These are phyloP conservation scores for Hydrolagus colliei DNA, from an alignment of 2,797 vertebrate genomes.

Conservation along the genomic window DNA sequence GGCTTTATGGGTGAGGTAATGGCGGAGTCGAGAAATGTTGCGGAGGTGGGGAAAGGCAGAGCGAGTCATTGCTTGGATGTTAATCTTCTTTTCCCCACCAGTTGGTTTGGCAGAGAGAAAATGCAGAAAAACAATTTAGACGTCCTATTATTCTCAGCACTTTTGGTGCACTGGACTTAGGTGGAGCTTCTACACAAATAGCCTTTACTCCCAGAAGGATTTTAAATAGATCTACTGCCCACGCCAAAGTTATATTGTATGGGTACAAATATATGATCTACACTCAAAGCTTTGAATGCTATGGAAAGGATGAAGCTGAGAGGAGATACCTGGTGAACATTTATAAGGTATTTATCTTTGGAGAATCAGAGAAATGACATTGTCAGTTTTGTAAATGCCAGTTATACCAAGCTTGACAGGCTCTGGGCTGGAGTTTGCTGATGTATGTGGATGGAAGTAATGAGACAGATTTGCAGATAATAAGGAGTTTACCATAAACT, in stretches of 20 bases:
- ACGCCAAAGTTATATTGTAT: conserved; percentile 64
- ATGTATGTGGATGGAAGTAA: no score
- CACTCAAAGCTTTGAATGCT: conserved; percentile 89
- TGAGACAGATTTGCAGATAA: no score
- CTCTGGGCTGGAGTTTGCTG: no score
- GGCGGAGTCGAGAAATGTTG: no score
- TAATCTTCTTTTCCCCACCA: not conserved
- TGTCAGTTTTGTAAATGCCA: not conserved
- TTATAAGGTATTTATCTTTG: conserved; percentile 57
- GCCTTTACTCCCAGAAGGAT: conserved; percentile 62
- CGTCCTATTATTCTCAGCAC: conserved; percentile 66
- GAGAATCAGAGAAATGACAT: no score
- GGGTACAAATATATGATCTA: conserved; percentile 84
- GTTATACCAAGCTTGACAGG: not conserved
- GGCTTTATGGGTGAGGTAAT: no score
- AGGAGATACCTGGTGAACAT: conserved; percentile 69
- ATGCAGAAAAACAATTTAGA: conserved; percentile 65
- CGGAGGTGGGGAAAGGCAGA: no score
- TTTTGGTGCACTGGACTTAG: conserved; percentile 81
- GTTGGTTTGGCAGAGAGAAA: conserved; percentile 60
- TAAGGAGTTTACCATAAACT: no score
- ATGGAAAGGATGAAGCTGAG: conserved; percentile 82
- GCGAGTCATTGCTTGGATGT: no score
- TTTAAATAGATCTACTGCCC: conserved; percentile 44
- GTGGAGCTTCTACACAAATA: conserved; percentile 91